Conservation (phyloP, 2,113 vertebrate genomes). For the Cranoglanis bouderius region DNA sequence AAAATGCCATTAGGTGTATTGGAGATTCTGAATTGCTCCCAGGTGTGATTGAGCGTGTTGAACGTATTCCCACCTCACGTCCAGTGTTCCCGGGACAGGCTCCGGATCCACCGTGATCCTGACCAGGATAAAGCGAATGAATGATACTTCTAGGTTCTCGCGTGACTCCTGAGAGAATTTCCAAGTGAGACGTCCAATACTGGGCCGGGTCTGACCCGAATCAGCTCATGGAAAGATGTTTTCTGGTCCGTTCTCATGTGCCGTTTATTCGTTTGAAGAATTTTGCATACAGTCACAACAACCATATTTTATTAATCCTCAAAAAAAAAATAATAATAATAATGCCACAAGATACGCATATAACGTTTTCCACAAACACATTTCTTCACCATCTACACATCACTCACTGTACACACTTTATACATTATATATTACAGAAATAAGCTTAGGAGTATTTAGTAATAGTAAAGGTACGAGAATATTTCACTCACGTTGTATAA, state of each 20-base stretch:
- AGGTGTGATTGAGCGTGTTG: background rate
- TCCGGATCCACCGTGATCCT: background rate
- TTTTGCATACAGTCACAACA: background rate
- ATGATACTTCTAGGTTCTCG: background rate
- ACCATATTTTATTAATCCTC: background rate
- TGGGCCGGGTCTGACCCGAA: background rate
- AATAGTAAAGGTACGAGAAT: background rate
- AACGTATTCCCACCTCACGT: background rate
- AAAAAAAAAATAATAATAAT: too few species aligned
- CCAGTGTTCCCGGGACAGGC: background rate
- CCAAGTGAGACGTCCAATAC: background rate
- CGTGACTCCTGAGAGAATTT: background rate
- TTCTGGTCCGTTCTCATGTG: background rate
- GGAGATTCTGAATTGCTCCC: background rate
- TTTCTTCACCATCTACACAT: background rate
- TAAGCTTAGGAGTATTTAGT: background rate
- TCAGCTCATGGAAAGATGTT: background rate
- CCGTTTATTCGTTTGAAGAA: too few species aligned
- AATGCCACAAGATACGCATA: background rate
- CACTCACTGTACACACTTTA: background rate
- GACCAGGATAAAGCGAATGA: background rate
- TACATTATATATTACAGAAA: background rate
- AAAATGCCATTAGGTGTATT: background rate
- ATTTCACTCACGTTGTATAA: constrained; percentile 22
- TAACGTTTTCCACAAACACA: background rate